phyloP scores from a whole-genome alignment of 2,113 vertebrate species.

The Pedionomus torquatus region DNA sequence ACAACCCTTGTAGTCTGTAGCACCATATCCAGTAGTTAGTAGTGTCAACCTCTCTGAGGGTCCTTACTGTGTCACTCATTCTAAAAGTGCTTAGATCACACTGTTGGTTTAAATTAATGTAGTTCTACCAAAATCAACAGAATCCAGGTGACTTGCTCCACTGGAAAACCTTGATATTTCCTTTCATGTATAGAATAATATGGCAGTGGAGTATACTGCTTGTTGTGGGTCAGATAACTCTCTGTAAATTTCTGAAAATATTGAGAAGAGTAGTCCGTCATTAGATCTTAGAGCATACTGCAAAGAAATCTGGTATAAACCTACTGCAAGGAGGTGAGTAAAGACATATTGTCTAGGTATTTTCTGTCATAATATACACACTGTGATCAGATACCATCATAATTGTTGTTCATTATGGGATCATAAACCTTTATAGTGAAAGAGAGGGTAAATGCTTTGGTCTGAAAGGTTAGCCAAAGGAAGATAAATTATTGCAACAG shows the following conservation, averaged over 20 bases:
- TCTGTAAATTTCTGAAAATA: conserved; percentile 15
- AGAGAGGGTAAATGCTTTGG: conserved; percentile 22
- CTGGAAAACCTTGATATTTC: background rate
- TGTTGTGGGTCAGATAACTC: background rate
- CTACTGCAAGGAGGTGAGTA: background rate
- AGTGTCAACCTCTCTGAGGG: background rate
- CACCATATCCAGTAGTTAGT: background rate
- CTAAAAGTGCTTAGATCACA: background rate
- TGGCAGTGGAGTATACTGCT: background rate
- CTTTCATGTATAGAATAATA: background rate
- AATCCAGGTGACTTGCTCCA: background rate
- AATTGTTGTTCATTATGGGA: conserved; percentile 49
- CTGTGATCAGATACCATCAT: conserved; percentile 21
- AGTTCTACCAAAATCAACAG: background rate
- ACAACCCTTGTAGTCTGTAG: background rate
- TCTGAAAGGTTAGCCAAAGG: conserved; percentile 50
- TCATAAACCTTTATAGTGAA: conserved; percentile 40
- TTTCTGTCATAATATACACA: conserved; percentile 8
- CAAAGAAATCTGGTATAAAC: background rate
- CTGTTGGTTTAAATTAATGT: background rate
- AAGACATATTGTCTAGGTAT: conserved; percentile 19
- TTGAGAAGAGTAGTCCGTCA: conserved; percentile 32
- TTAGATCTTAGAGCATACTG: background rate
- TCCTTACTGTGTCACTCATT: background rate
- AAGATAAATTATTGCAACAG: conserved; percentile 29